Conservation (phyloP, 35 echinoderm and acorn worm genomes). For the Diadema setosum region DNA sequence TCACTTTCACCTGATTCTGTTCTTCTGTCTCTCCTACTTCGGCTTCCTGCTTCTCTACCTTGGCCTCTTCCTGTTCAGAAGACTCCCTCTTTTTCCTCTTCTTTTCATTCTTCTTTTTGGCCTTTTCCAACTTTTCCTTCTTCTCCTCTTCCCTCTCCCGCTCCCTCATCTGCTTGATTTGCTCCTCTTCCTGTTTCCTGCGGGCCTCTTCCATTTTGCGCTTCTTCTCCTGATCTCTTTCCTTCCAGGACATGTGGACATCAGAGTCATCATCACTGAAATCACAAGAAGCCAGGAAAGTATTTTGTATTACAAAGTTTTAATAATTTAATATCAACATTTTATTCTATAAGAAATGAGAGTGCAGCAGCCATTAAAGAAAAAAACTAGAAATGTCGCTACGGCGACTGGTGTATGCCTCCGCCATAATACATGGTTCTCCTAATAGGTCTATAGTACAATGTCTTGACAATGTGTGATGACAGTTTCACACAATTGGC, state of each 20-base stretch:
- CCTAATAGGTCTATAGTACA: too few species aligned
- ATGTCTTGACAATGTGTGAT: too few species aligned
- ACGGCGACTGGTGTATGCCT: too few species aligned
- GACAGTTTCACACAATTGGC: too few species aligned
- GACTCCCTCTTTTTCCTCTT: conserved; percentile 35
- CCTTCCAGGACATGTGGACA: not conserved
- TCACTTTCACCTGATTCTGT: conserved; percentile 25
- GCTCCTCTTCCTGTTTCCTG: conserved; percentile 59
- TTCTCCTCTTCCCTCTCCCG: conserved; percentile 64
- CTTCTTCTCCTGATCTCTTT: conserved; percentile 42
- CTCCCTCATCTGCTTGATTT: conserved; percentile 60
- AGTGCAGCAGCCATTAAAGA: too few species aligned
- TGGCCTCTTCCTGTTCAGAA: conserved; percentile 11
- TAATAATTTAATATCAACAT: too few species aligned
- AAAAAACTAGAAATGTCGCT: too few species aligned
- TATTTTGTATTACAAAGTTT: not conserved
- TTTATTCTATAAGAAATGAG: too few species aligned
- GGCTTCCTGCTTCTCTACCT: not conserved
- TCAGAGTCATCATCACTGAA: not conserved
- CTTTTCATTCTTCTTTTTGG: conserved; percentile 74
- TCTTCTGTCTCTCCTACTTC: not conserved
- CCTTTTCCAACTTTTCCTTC: conserved; percentile 78
- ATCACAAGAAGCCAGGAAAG: not conserved
- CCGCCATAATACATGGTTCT: too few species aligned
- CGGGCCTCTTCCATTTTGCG: conserved; percentile 63